Percentiles rank a stretch among this genome's conserved stretches.
phyloP scores from a whole-genome alignment of 2,888 invertebrate species.

The Drosophila demipolita region DNA sequence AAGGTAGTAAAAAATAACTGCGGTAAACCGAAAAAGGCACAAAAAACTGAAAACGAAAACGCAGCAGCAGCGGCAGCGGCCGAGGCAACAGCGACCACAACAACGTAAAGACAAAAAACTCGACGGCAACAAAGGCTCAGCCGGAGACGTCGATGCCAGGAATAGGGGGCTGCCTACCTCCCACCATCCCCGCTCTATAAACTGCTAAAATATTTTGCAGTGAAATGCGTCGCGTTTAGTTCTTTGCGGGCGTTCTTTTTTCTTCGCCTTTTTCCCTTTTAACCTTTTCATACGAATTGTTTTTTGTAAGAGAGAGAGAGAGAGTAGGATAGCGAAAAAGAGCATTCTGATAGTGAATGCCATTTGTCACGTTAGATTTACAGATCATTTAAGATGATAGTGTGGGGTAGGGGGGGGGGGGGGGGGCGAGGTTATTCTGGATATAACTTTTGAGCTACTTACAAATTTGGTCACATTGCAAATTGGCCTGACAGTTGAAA shows the following conservation, averaged over 20 bases:
- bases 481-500: conserved; percentile 13
- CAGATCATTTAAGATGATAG: conserved; percentile 28
- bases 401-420: too few relatives aligned
- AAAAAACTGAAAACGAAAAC: conserved; percentile 80
- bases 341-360: conserved; percentile 46
- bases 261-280: conserved; percentile 2
- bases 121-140: conserved; percentile 63
- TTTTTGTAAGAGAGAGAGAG: conserved; percentile 3
- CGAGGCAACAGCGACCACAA: conserved; percentile 50
- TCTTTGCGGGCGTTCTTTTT: conserved; percentile 59
- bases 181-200: background rate
- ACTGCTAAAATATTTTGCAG: conserved; percentile 47
- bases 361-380: conserved; percentile 52
- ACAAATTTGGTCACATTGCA: conserved; percentile 32
- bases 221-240: conserved; percentile 57
- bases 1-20: conserved; percentile 82
- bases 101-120: conserved; percentile 65
- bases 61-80: conserved; percentile 52
- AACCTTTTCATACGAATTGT: conserved; percentile 1
- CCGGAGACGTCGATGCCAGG: conserved; percentile 41
- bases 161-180: background rate
- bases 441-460: conserved; percentile 61
- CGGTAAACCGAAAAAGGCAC: conserved; percentile 81
- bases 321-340: background rate
- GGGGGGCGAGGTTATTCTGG: background rate